Evolutionary conservation across 2,888 invertebrate genomes (phyloP).

Genomic region (Agonopterix alstromeriana): DNA sequence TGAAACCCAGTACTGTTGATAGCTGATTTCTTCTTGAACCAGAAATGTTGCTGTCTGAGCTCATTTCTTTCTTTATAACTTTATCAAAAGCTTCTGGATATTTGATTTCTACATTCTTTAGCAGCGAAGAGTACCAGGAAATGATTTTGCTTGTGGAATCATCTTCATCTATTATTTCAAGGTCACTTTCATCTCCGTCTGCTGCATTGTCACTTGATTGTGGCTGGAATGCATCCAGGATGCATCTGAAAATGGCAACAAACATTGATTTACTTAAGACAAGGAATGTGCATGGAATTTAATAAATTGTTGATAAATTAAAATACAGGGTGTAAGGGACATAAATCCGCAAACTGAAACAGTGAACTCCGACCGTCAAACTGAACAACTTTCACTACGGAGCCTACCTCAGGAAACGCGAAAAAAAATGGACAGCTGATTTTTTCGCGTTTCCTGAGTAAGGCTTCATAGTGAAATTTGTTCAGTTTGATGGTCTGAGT

Average conservation of each 20-base stretch:
- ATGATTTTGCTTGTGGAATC: conserved; percentile 47
- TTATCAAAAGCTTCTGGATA: conserved; percentile 85
- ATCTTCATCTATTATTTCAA: conserved; percentile 62
- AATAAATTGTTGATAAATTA: too few species aligned
- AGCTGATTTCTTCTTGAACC: conserved; percentile 44
- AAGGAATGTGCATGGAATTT: too few species aligned
- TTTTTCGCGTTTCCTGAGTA: too few species aligned
- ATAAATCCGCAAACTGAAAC: too few species aligned
- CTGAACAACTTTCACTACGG: too few species aligned
- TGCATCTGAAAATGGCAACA: conserved; percentile 48
- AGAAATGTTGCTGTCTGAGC: conserved; percentile 40
- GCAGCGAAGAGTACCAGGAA: conserved; percentile 72
- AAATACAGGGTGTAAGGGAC: too few species aligned
- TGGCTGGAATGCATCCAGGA: conserved; percentile 51
- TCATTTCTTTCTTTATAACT: conserved; percentile 77
- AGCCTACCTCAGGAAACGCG: too few species aligned
- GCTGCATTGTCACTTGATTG: conserved; percentile 15
- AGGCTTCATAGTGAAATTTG: too few species aligned
- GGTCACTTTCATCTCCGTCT: conserved; percentile 54
- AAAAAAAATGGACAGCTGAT: too few species aligned
- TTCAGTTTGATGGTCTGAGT: too few species aligned
- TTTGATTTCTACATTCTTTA: conserved; percentile 80
- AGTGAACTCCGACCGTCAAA: too few species aligned
- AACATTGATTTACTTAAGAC: neutral
- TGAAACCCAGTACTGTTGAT: conserved; percentile 67